Conservation (phyloP, 2,888 invertebrate species). For the Scaptomyza flava region DNA sequence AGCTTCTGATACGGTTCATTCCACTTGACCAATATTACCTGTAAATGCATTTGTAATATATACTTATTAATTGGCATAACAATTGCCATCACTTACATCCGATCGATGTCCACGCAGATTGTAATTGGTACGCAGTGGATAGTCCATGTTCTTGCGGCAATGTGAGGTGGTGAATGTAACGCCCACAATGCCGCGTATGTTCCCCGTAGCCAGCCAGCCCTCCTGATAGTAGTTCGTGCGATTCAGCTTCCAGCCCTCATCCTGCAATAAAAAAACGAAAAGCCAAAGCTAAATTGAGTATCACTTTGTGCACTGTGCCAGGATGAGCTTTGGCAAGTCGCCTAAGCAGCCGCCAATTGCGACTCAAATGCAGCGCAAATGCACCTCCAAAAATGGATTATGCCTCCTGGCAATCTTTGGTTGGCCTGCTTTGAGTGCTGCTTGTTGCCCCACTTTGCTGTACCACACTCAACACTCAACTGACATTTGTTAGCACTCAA, state of each 20-base stretch:
- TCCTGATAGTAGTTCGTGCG: conserved; percentile 98
- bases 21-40: conserved; percentile 98
- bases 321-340: conserved; percentile 50
- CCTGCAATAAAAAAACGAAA: conserved; percentile 86
- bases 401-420: conserved; percentile 30
- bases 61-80: not conserved
- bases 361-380: conserved; percentile 55
- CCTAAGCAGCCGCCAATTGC: conserved; percentile 69
- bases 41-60: not conserved
- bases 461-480: not conserved
- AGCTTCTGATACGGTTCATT: conserved; percentile 99
- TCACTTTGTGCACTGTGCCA: conserved; percentile 16
- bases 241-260: conserved; percentile 98
- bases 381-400: conserved; percentile 59
- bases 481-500: conserved; percentile 35
- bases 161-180: conserved; percentile 98
- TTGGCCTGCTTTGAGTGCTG: conserved; percentile 30
- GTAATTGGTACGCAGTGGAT: conserved; percentile 96
- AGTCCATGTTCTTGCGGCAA: conserved; percentile 93
- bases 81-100: conserved; percentile 88
- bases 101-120: conserved; percentile 98
- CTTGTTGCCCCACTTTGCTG: conserved; percentile 43
- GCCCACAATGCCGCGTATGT: conserved; percentile 96
- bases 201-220: conserved; percentile 98
- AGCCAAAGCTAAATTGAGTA: conserved; percentile 34